Conservation (phyloP, 2,113 vertebrate species). For the Hemiprocne comata region DNA sequence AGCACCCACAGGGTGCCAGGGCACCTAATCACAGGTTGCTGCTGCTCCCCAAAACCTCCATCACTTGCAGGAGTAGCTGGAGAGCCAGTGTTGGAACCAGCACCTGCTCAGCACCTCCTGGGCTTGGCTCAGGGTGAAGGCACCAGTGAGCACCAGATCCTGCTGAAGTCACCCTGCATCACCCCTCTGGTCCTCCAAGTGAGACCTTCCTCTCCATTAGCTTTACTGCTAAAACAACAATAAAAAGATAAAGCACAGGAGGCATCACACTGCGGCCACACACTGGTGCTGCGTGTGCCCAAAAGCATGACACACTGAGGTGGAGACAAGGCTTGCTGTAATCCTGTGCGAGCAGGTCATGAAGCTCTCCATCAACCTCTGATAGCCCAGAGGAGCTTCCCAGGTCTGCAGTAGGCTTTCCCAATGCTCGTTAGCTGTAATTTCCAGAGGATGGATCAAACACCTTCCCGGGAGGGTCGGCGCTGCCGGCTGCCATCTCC, state of each 20-base stretch:
- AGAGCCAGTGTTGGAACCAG: background rate
- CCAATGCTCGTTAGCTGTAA: rapidly evolving
- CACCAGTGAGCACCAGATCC: background rate
- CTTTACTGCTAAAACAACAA: background rate
- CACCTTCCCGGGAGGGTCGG: background rate
- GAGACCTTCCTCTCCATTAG: background rate
- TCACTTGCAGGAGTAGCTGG: background rate
- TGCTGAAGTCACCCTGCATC: background rate
- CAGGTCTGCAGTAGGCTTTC: background rate
- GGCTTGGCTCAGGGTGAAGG: background rate
- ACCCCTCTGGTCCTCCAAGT: background rate
- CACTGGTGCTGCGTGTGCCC: no score
- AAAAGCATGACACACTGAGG: rapidly evolving
- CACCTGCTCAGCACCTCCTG: rapidly evolving
- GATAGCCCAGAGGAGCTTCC: background rate
- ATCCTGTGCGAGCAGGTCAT: background rate
- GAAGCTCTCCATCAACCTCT: background rate
- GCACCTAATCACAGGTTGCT: background rate
- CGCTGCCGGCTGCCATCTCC: rapidly evolving
- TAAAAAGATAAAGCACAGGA: background rate
- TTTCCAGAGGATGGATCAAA: background rate
- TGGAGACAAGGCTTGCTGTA: no score
- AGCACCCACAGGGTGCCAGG: background rate
- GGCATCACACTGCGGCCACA: background rate
- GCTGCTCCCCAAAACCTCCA: background rate